Conservation (phyloP, 2,797 vertebrate genomes). For the Danio aesculapii region DNA sequence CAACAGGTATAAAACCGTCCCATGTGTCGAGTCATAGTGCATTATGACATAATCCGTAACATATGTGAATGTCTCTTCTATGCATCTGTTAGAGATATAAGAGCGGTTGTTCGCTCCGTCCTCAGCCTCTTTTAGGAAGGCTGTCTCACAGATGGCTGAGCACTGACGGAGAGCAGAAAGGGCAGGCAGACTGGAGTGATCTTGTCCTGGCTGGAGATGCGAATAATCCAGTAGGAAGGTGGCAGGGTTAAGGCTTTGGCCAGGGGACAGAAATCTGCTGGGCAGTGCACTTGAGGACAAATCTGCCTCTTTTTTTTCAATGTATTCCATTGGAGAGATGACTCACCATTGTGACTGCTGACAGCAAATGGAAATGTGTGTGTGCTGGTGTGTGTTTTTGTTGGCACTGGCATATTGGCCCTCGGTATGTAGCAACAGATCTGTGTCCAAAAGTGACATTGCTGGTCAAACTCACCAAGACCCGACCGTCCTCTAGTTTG, state of each 20-base stretch:
- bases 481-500: conserved; percentile 19
- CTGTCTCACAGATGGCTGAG: conserved; percentile 45
- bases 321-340: conserved; percentile 7
- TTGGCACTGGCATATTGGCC: conserved; percentile 32
- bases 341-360: background rate
- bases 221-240: conserved; percentile 39
- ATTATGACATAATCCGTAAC: conserved; percentile 15
- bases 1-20: background rate
- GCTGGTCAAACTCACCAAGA: conserved; percentile 6
- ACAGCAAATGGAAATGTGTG: conserved; percentile 4
- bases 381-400: background rate
- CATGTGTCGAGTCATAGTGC: background rate
- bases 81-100: conserved; percentile 21
- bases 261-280: conserved; percentile 18
- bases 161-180: conserved; percentile 30
- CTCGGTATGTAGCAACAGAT: conserved; percentile 22
- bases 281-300: conserved; percentile 36
- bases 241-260: conserved; percentile 6
- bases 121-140: conserved; percentile 15
- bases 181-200: conserved; percentile 39
- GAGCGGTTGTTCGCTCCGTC: background rate
- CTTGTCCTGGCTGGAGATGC: conserved; percentile 31
- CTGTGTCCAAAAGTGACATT: conserved; percentile 32
- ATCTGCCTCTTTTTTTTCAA: background rate
- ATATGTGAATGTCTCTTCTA: conserved; percentile 42